Conservation (phyloP, 1,140 invertebrate species). For the Pseudomyrmex concolor region DNA sequence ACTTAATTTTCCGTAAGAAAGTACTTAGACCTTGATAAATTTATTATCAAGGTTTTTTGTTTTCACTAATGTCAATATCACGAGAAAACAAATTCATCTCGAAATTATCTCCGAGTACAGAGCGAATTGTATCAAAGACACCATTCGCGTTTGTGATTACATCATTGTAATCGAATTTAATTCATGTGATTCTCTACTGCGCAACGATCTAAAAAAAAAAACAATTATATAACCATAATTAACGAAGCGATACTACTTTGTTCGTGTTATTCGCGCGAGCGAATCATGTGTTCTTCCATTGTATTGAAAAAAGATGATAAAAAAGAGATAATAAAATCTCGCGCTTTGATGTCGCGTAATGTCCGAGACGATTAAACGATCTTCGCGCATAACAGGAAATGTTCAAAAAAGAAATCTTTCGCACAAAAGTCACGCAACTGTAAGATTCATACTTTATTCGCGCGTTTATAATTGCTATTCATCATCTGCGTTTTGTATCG, state of each 20-base stretch:
- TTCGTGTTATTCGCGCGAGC: slow-evolving; percentile 11
- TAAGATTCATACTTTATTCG: not conserved
- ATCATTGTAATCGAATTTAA: slow-evolving; percentile 17
- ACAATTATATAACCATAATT: slow-evolving; percentile 47
- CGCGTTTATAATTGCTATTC: not conserved
- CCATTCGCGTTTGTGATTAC: not conserved
- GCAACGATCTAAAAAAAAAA: not conserved
- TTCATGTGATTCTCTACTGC: slow-evolving; percentile 4
- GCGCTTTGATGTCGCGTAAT: slow-evolving; percentile 16
- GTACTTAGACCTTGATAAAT: not conserved
- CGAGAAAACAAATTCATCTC: not conserved
- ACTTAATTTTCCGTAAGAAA: too few species aligned
- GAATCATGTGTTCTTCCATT: not conserved
- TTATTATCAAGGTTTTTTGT: not conserved
- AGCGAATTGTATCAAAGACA: not conserved
- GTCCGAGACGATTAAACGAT: not conserved
- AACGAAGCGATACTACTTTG: slow-evolving; percentile 12
- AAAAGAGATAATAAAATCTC: not conserved
- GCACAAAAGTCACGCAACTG: not conserved
- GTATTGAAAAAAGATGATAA: slow-evolving; percentile 21
- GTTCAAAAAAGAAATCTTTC: not conserved
- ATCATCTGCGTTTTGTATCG: not conserved
- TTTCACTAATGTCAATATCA: not conserved
- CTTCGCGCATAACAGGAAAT: slow-evolving; percentile 9
- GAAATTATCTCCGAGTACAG: not conserved